These are phyloP conservation scores for Enteromius radiatus DNA, from an alignment of 2,797 vertebrate genomes.

Conservation along the genomic window DNA sequence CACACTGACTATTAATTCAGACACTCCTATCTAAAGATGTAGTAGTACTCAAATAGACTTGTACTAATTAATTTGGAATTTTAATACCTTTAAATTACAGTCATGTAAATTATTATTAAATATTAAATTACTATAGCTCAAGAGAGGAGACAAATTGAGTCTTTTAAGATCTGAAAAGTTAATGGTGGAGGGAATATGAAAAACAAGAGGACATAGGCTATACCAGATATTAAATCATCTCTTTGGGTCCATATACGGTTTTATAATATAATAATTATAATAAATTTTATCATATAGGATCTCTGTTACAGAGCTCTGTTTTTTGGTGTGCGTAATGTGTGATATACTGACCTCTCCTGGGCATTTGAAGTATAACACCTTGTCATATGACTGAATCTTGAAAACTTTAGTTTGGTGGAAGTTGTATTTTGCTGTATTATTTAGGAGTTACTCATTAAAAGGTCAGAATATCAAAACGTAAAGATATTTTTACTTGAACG, in stretches of 20 bases:
- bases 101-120: background rate
- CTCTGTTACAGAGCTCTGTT: too few relatives aligned
- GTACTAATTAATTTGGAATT: background rate
- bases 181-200: background rate
- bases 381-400: background rate
- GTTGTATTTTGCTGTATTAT: background rate
- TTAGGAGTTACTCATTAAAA: background rate
- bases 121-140: background rate
- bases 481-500: background rate
- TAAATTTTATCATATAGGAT: background rate
- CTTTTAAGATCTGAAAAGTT: constrained; percentile 1
- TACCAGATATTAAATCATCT: background rate
- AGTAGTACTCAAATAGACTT: background rate
- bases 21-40: background rate
- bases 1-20: constrained; percentile 11
- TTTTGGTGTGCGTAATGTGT: background rate
- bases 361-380: background rate
- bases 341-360: constrained; percentile 57
- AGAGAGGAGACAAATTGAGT: background rate
- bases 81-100: background rate
- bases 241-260: background rate
- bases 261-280: background rate
- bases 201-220: background rate
- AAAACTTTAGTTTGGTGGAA: background rate
- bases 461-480: background rate